Conservation (phyloP, 2,888 invertebrate species). For the Phortica magna region DNA sequence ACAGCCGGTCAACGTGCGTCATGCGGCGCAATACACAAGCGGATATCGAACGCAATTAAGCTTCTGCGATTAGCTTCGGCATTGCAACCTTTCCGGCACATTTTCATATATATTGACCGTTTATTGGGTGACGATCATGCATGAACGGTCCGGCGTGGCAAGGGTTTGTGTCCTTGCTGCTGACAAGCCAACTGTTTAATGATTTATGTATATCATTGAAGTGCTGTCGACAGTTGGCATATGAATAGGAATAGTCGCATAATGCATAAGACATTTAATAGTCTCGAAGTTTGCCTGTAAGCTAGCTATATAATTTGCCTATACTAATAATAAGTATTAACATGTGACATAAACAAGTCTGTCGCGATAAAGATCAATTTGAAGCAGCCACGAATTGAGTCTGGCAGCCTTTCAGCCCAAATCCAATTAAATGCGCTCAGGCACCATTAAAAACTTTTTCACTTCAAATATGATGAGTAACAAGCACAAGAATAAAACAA, state of each 20-base stretch:
- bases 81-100: constrained; percentile 57
- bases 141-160: constrained; percentile 52
- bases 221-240: too few species aligned
- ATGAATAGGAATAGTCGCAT: too few species aligned
- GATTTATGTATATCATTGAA: not conserved
- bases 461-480: constrained; percentile 21
- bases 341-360: not conserved
- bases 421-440: constrained; percentile 30
- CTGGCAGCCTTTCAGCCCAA: constrained; percentile 24
- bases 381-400: not conserved
- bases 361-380: not conserved
- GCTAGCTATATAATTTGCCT: not conserved
- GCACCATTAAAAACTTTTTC: constrained; percentile 50
- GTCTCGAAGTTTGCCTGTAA: too few species aligned
- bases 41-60: constrained; percentile 32
- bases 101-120: constrained; percentile 63
- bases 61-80: constrained; percentile 31
- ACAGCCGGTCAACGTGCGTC: not conserved
- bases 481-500: not conserved
- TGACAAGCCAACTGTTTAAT: not conserved
- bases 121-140: constrained; percentile 67
- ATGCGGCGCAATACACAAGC: constrained; percentile 2
- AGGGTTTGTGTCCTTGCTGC: not conserved
- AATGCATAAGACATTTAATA: too few species aligned
- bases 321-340: not conserved